A percentile compares a stretch with the other conserved stretches of the same genome.
Evolutionary conservation across 2,888 invertebrate species (phyloP).

Genomic region (Heliconius hortense): DNA sequence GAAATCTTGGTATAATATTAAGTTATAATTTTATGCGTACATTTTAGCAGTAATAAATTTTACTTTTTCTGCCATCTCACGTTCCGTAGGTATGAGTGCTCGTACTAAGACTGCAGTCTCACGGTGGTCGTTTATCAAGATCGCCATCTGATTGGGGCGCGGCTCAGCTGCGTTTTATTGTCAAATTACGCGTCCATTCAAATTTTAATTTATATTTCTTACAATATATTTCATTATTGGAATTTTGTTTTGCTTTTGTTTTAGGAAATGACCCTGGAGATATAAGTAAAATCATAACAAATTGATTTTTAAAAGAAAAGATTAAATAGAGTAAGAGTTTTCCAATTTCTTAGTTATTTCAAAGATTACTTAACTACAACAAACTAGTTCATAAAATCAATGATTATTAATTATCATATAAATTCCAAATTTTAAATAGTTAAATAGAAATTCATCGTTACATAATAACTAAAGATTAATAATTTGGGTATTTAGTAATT

Average conservation of each 20-base stretch:
- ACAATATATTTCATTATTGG: constrained; percentile 58
- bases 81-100: constrained; percentile 34
- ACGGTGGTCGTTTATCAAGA: constrained; percentile 80
- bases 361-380: not conserved
- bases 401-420: not conserved
- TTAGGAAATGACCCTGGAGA: constrained; percentile 2
- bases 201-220: constrained; percentile 68
- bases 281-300: not conserved
- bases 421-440: not conserved
- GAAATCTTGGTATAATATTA: not conserved
- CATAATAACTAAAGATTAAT: no score
- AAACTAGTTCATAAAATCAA: not conserved
- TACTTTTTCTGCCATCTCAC: constrained; percentile 36
- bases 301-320: not conserved
- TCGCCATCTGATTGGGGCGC: constrained; percentile 76
- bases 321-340: not conserved
- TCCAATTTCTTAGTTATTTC: not conserved
- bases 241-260: constrained; percentile 41
- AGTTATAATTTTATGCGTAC: constrained; percentile 2
- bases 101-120: constrained; percentile 74
- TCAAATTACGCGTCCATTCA: constrained; percentile 74
- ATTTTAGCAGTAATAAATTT: constrained; percentile 34
- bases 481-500: no score
- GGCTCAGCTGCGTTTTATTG: constrained; percentile 81
- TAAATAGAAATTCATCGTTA: not conserved